phyloP scores from a whole-genome alignment of 2,888 invertebrate genomes.

The Copidosoma aretas region DNA sequence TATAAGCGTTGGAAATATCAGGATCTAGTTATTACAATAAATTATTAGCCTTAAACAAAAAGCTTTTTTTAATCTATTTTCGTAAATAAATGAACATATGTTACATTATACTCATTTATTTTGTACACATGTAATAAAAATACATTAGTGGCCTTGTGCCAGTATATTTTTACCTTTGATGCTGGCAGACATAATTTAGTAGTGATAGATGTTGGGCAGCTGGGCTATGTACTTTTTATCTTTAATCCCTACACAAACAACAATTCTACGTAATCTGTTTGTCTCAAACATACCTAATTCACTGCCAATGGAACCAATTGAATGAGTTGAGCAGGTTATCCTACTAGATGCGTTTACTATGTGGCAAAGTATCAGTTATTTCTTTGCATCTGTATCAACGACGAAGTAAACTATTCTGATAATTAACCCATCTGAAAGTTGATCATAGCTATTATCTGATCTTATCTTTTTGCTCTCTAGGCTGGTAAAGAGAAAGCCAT shows the following conservation, averaged over 20 bases:
- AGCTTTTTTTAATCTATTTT: too few relatives aligned
- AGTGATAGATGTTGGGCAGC: neutral
- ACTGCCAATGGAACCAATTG: neutral
- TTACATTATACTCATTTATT: too few relatives aligned
- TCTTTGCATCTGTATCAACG: neutral
- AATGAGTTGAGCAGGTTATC: neutral
- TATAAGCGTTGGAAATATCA: too few relatives aligned
- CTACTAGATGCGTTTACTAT: neutral
- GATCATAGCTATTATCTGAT: neutral
- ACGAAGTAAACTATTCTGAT: neutral
- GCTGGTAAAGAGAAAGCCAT: neutral
- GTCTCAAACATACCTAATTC: neutral
- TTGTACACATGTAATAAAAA: too few relatives aligned
- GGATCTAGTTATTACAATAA: too few relatives aligned
- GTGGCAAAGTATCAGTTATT: neutral
- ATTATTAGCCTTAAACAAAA: too few relatives aligned
- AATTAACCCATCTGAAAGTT: neutral
- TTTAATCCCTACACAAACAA: neutral
- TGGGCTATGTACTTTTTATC: too few relatives aligned
- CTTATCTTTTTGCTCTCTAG: neutral
- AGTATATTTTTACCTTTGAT: too few relatives aligned
- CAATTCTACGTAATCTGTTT: neutral
- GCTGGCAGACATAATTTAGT: too few relatives aligned
- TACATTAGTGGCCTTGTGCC: too few relatives aligned
- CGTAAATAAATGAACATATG: too few relatives aligned